Conservation (phyloP, 1,140 invertebrate genomes). For the Trinorchestia longiramus region DNA sequence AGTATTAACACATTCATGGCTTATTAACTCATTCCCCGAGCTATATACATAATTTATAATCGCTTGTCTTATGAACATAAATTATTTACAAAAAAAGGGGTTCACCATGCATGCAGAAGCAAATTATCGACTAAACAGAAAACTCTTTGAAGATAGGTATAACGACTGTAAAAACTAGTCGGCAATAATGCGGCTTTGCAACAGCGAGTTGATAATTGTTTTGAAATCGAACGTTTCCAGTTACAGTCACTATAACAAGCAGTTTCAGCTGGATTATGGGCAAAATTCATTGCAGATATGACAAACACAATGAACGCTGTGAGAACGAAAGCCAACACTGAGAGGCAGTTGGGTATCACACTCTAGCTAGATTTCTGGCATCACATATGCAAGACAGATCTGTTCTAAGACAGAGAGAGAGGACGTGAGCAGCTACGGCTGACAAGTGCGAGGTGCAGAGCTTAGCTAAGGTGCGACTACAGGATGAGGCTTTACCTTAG, state of each 20-base stretch:
- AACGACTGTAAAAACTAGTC: not conserved
- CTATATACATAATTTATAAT: not conserved
- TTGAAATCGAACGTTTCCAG: not conserved
- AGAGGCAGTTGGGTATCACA: not conserved
- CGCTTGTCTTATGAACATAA: not conserved
- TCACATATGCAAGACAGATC: not conserved
- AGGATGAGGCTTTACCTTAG: conserved; percentile 15
- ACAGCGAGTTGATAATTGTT: not conserved
- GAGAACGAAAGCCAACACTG: not conserved
- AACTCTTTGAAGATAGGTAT: not conserved
- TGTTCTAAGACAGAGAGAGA: not conserved
- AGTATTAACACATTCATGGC: not conserved
- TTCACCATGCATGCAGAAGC: not conserved
- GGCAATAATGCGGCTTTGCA: not conserved
- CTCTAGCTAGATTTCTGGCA: not conserved
- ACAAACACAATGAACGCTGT: not conserved
- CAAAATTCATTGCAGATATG: not conserved
- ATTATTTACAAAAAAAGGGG: not conserved
- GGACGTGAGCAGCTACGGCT: not conserved
- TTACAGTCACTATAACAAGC: not conserved
- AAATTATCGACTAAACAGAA: not conserved
- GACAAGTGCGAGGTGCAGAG: not conserved
- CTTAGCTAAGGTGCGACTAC: not conserved
- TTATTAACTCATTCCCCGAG: not conserved
- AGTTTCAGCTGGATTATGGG: not conserved